Base-by-base conservation (phyloP, 2,113 vertebrate species). In the Salvator merianae region DNA sequence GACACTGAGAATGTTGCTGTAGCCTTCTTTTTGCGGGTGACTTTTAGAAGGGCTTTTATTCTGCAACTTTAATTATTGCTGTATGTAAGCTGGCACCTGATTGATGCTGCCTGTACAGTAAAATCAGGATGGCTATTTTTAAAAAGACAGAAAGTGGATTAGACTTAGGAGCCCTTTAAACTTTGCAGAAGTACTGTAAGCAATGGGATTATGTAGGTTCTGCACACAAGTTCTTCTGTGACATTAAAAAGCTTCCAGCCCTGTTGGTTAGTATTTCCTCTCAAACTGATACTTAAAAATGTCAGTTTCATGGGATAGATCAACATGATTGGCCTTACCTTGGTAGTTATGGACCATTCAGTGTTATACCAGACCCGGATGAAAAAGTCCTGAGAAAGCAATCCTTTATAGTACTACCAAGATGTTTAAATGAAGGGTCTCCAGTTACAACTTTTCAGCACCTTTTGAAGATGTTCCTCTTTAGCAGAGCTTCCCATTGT, bases 71-170 rank as follows among this genome's bases (percentile, higher is more conserved):
- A 28, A 76, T 69, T 59, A 78, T 84, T 69, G 69, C 59, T 26
- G 32, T 8, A 24, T 34, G 14, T 77, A 77, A 84, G 90, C 87
- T 84, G 5, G 43, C 68, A 16, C 2, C 69, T 83, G 69, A 85
- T 69, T 79, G 76, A 82, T 85, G 77, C 6, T 85, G 74, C 12
- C 7, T 32, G 36, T 0, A 5, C 0, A 1, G 1, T 65, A 26
- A 38, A 88, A 85, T 16, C 10, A 40, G 0, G 24, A 24, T 77
- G 63, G 20, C 50, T 85, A 55, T 38, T 4, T 16, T 34, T 40
- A 74, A 50, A 75, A 10, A 4, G 4, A 26, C 36, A 80, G 62
- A 50, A 72, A 72, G 68, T 28, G 38, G 68, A 78, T 79, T 63
- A 71, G 76, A 12, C 18, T 71, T 72, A 79, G 30, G 28, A 6